Percentiles rank a stretch among this genome's conserved stretches.
These are phyloP conservation scores for Buceros bicornis DNA, from an alignment of 2,797 vertebrate genomes.

Conservation along the genomic window DNA sequence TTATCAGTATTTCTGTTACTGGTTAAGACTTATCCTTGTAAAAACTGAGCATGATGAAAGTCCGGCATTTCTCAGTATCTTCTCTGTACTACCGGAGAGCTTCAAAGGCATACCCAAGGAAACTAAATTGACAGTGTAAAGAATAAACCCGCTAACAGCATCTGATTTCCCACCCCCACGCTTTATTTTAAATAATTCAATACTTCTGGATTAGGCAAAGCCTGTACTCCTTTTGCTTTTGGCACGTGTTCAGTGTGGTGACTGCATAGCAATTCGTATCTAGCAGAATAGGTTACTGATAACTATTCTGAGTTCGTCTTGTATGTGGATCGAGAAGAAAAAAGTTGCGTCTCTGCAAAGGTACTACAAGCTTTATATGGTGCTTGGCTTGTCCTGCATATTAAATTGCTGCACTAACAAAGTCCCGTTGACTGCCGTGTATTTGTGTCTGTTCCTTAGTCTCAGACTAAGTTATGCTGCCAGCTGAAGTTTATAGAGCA, in stretches of 20 bases:
- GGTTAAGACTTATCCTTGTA: not conserved
- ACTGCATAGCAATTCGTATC: not conserved
- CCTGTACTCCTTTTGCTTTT: not conserved
- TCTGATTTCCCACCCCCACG: not conserved
- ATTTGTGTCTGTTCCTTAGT: not conserved
- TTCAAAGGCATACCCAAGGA: not conserved
- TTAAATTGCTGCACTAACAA: not conserved
- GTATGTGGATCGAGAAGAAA: not conserved
- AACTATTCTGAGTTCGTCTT: not conserved
- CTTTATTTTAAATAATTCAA: not conserved
- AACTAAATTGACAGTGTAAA: not conserved
- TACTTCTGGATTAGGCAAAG: not conserved
- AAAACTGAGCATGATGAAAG: not conserved
- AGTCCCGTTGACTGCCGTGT: not conserved
- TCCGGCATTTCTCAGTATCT: not conserved
- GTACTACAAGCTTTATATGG: not conserved
- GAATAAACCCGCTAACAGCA: not conserved
- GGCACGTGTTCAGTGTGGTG: not conserved
- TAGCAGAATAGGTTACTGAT: not conserved
- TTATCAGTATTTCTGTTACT: conserved; percentile 9
- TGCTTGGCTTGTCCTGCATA: not conserved
- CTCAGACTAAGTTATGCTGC: not conserved
- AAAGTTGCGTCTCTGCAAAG: not conserved
- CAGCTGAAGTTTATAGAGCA: not conserved
- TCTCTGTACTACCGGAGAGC: not conserved